Conservation (phyloP, 2,888 invertebrate species). For the Phytoseiulus persimilis region DNA sequence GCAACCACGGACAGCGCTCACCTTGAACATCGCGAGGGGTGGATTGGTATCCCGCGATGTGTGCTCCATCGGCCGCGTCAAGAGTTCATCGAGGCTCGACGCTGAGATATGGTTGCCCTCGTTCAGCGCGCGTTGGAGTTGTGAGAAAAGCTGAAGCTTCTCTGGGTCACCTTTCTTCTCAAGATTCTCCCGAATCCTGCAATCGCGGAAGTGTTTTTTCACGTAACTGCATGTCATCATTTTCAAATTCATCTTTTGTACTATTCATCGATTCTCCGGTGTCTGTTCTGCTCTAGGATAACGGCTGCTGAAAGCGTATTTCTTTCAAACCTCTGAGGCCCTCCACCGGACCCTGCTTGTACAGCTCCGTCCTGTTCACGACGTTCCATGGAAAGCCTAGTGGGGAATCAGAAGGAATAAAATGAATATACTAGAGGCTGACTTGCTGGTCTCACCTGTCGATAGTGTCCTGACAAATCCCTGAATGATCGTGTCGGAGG, state of each 20-base stretch:
- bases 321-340: too few relatives aligned
- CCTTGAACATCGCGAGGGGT: conserved; percentile 34
- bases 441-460: conserved; percentile 34
- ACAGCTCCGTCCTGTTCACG: too few relatives aligned
- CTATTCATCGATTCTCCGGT: too few relatives aligned
- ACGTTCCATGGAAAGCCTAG: too few relatives aligned
- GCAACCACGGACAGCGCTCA: neutral
- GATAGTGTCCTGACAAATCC: conserved; percentile 7
- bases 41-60: conserved; percentile 14
- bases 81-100: conserved; percentile 9
- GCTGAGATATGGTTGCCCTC: conserved; percentile 19
- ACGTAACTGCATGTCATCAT: too few relatives aligned
- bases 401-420: too few relatives aligned
- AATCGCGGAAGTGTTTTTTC: neutral
- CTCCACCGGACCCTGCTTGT: too few relatives aligned
- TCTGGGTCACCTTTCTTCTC: conserved; percentile 33
- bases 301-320: too few relatives aligned
- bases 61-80: conserved; percentile 19
- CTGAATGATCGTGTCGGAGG: conserved; percentile 12
- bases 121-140: conserved; percentile 21
- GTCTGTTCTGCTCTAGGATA: too few relatives aligned
- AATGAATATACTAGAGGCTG: too few relatives aligned
- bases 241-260: too few relatives aligned
- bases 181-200: conserved; percentile 27
- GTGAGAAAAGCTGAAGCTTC: neutral